A percentile compares a stretch with the other conserved stretches of the same genome.
Conservation (phyloP, 2,888 invertebrate genomes). For the Ichneumoninae sp. region DNA sequence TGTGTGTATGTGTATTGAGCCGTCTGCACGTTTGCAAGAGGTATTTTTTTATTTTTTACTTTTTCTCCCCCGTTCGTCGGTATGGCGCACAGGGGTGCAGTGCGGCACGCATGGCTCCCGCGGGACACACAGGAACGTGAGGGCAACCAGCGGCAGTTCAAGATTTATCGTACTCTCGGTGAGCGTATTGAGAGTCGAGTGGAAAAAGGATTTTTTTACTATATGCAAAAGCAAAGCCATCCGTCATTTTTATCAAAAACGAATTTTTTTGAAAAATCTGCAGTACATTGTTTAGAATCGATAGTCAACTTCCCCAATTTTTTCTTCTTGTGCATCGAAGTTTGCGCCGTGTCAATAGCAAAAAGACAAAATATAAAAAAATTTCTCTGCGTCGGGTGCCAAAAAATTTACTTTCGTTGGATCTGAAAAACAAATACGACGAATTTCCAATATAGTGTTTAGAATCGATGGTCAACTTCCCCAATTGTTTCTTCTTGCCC, state of each 20-base stretch:
- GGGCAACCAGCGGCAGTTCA: slow-evolving; percentile 48
- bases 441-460: neutral
- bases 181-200: slow-evolving; percentile 57
- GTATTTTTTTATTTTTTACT: slow-evolving; percentile 23
- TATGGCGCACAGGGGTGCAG: slow-evolving; percentile 56
- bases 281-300: neutral
- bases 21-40: slow-evolving; percentile 25
- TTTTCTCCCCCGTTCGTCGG: slow-evolving; percentile 40
- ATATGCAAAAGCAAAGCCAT: neutral
- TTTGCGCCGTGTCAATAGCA: too few species aligned
- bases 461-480: neutral
- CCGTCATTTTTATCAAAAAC: slow-evolving; percentile 18
- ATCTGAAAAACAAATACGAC: too few species aligned
- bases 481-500: too few species aligned
- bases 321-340: neutral
- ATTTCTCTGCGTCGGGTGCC: neutral
- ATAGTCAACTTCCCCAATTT: neutral
- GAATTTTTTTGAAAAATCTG: neutral
- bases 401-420: neutral
- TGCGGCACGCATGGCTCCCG: slow-evolving; percentile 62
- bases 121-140: slow-evolving; percentile 43
- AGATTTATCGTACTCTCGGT: slow-evolving; percentile 62
- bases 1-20: slow-evolving; percentile 21
- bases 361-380: too few species aligned
- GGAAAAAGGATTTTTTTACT: slow-evolving; percentile 47